Conservation (phyloP, 2,888 invertebrate genomes). For the Torymus tubicola region DNA sequence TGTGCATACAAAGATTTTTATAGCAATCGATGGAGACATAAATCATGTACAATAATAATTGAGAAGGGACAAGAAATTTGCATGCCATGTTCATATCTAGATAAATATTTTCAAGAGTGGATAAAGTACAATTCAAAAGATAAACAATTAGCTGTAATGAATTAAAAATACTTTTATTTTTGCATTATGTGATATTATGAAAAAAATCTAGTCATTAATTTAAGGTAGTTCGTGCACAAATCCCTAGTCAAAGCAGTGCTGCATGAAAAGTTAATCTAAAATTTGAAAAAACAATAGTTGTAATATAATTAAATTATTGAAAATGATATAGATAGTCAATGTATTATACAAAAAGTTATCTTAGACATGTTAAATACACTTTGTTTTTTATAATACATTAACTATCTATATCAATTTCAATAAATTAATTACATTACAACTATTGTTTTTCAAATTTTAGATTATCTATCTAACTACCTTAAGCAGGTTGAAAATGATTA, state of each 20-base stretch:
- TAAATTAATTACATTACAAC: too few relatives aligned
- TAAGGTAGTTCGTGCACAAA: too few relatives aligned
- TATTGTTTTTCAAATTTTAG: too few relatives aligned
- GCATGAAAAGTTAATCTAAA: conserved; percentile 16
- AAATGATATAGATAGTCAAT: too few relatives aligned
- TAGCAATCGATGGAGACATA: conserved; percentile 58
- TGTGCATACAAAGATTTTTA: conserved; percentile 57
- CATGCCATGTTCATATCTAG: conserved; percentile 55
- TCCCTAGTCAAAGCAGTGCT: too few relatives aligned
- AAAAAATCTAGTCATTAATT: conserved; percentile 20
- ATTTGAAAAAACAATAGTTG: conserved; percentile 30
- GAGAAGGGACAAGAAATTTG: conserved; percentile 55
- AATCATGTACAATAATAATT: conserved; percentile 59
- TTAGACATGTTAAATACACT: too few relatives aligned
- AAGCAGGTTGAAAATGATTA: conserved; percentile 25
- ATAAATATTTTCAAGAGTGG: conserved; percentile 58
- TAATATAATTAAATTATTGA: too few relatives aligned
- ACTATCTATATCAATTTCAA: too few relatives aligned
- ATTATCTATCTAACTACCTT: too few relatives aligned
- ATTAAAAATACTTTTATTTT: conserved; percentile 42
- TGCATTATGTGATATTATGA: conserved; percentile 23
- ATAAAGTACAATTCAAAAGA: conserved; percentile 55
- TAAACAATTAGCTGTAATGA: conserved; percentile 40
- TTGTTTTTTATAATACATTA: too few relatives aligned
- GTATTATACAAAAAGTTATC: too few relatives aligned